Percentiles rank a stretch among this genome's conserved stretches.
Evolutionary conservation across 2,888 invertebrate species (phyloP).

Genomic region (Drosophila trichaetosa): DNA sequence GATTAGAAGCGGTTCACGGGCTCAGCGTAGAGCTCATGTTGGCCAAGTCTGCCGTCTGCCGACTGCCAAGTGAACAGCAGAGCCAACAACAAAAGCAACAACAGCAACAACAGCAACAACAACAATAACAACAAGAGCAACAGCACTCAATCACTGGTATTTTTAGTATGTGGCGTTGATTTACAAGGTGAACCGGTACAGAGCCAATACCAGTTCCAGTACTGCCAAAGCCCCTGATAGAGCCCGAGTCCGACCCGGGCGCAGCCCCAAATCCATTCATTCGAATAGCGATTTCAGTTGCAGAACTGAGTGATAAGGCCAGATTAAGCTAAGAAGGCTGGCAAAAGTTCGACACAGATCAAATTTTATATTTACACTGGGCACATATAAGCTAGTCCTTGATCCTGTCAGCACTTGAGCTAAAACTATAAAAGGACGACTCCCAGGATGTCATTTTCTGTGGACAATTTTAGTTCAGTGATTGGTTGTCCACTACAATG

Average conservation of each 20-base stretch:
- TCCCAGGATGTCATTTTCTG: neutral
- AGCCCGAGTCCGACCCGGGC: conserved; percentile 1
- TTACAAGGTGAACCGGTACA: conserved; percentile 78
- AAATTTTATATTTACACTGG: neutral
- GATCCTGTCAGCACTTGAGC: neutral
- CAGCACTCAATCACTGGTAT: conserved; percentile 66
- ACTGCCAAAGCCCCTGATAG: conserved; percentile 11
- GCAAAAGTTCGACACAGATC: neutral
- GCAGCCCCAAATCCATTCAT: conserved; percentile 11
- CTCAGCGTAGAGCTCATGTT: conserved; percentile 41
- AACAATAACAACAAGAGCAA: conserved; percentile 26
- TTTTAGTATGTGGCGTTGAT: conserved; percentile 76
- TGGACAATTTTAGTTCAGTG: neutral
- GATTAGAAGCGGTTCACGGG: conserved; percentile 58
- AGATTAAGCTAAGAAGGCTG: neutral
- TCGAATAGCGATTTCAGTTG: neutral
- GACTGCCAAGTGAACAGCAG: conserved; percentile 32
- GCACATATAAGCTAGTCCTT: neutral
- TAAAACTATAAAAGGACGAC: neutral
- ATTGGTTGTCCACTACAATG: neutral
- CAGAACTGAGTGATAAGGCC: neutral
- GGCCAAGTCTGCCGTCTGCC: conserved; percentile 57
- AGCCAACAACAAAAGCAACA: conserved; percentile 34
- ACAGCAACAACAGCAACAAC: conserved; percentile 27
- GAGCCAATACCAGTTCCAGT: conserved; percentile 72